A percentile compares a stretch with the other conserved stretches of the same genome.
Evolutionary conservation across 1,140 invertebrate genomes (phyloP).

Genomic region (Philopotamus ludificatus): DNA sequence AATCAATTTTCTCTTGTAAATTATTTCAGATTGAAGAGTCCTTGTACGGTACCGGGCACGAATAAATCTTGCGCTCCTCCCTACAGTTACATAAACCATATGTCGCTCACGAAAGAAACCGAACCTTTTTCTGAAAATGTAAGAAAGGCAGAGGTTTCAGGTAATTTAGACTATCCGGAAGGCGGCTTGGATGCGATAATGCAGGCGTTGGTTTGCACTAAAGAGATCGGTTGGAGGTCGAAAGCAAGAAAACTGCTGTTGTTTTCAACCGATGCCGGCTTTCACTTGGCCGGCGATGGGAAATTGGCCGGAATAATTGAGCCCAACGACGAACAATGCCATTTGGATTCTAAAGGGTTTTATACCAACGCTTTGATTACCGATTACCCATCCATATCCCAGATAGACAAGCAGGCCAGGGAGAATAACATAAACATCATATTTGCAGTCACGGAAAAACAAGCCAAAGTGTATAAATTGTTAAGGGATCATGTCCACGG

Average conservation of each 20-base stretch:
- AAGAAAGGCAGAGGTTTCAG: conserved; percentile 58
- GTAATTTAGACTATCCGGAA: conserved; percentile 72
- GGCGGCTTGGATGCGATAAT: conserved; percentile 79
- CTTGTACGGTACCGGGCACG: background rate
- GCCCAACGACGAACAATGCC: conserved; percentile 83
- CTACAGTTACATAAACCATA: conserved; percentile 85
- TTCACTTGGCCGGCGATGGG: conserved; percentile 67
- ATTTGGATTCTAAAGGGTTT: conserved; percentile 63
- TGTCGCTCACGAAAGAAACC: conserved; percentile 74
- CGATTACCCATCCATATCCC: conserved; percentile 70
- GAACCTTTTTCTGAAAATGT: conserved; percentile 62
- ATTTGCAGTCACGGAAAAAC: conserved; percentile 74
- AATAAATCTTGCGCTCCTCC: conserved; percentile 74
- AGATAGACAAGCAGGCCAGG: conserved; percentile 64
- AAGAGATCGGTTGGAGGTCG: conserved; percentile 64
- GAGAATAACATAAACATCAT: conserved; percentile 81
- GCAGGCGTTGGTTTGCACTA: conserved; percentile 66
- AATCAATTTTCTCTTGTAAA: too few species aligned
- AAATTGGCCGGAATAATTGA: conserved; percentile 78
- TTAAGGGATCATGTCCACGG: conserved; percentile 63
- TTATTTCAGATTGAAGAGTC: background rate
- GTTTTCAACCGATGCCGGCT: conserved; percentile 62
- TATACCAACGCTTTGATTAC: conserved; percentile 67
- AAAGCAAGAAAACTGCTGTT: conserved; percentile 63
- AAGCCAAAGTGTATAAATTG: conserved; percentile 64